Evolutionary conservation across 2,113 vertebrate genomes (phyloP).

Genomic region (Edolisoma coerulescens): DNA sequence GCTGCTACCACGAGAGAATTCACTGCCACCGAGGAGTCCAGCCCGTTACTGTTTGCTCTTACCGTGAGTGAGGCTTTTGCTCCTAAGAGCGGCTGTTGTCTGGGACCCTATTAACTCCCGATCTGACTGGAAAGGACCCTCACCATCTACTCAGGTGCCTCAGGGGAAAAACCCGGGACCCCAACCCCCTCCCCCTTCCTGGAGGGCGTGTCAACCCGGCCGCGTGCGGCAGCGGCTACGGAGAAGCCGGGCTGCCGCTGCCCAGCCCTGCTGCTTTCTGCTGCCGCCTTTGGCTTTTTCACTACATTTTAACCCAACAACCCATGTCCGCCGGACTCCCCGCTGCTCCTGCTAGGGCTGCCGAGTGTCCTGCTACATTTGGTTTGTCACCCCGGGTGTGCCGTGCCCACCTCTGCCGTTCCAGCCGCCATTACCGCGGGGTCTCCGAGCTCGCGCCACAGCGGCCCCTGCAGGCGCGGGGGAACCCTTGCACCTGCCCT

Average conservation of each 20-base stretch:
- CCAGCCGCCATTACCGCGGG: fast-evolving
- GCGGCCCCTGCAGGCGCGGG: neutral
- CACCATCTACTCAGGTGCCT: neutral
- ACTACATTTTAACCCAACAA: neutral
- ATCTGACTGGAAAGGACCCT: neutral
- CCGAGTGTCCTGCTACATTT: fast-evolving
- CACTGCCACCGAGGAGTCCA: fast-evolving
- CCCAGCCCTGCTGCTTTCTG: neutral
- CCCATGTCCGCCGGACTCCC: fast-evolving
- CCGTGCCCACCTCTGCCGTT: fast-evolving
- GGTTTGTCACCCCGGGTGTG: fast-evolving
- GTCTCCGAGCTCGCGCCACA: fast-evolving
- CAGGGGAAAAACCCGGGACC: fast-evolving
- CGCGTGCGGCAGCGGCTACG: no score
- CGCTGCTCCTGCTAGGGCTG: neutral
- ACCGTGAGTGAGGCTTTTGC: fast-evolving
- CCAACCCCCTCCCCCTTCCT: fast-evolving
- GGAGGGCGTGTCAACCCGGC: fast-evolving
- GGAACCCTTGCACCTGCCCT: fast-evolving
- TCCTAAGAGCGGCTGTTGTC: neutral
- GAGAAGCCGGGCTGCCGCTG: fast-evolving
- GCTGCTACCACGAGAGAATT: neutral
- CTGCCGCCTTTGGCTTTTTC: fast-evolving
- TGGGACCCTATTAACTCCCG: neutral
- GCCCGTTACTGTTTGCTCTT: neutral